These are phyloP conservation scores for Haliclona indistincta DNA, from an alignment of 37 sponge, comb jelly and placozoan species.

Conservation along the genomic window DNA sequence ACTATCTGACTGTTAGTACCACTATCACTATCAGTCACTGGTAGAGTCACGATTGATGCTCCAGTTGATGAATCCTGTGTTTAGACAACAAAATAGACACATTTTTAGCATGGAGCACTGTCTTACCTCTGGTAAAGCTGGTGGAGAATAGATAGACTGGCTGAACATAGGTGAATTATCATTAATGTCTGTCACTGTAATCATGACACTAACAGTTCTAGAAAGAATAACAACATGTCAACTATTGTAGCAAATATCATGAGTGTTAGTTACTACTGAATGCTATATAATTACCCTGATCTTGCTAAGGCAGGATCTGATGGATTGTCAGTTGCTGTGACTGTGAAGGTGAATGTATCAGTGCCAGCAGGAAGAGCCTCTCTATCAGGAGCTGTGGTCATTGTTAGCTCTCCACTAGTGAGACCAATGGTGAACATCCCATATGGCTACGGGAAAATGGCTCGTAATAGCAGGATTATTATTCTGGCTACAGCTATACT, in stretches of 20 bases:
- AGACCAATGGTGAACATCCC: neutral
- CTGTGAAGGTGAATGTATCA: neutral
- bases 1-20: conserved; percentile 16
- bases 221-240: neutral
- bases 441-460: no score
- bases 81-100: neutral
- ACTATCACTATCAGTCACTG: conserved; percentile 21
- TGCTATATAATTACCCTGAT: neutral
- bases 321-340: neutral
- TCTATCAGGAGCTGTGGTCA: conserved; percentile 3
- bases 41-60: conserved; percentile 10
- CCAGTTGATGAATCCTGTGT: neutral
- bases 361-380: neutral
- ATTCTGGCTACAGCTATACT: no score
- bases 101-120: neutral
- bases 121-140: conserved; percentile 4
- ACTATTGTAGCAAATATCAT: neutral
- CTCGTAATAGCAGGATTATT: no score
- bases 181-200: conserved; percentile 14
- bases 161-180: conserved; percentile 1
- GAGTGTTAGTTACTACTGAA: neutral
- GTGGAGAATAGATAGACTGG: neutral
- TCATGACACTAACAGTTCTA: neutral
- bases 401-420: neutral
- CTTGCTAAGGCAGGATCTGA: neutral